A percentile compares a stretch with the other conserved stretches of the same genome.
These are phyloP conservation scores for Trogon melanurus DNA, from an alignment of 2,113 vertebrate species.

Conservation along the genomic window DNA sequence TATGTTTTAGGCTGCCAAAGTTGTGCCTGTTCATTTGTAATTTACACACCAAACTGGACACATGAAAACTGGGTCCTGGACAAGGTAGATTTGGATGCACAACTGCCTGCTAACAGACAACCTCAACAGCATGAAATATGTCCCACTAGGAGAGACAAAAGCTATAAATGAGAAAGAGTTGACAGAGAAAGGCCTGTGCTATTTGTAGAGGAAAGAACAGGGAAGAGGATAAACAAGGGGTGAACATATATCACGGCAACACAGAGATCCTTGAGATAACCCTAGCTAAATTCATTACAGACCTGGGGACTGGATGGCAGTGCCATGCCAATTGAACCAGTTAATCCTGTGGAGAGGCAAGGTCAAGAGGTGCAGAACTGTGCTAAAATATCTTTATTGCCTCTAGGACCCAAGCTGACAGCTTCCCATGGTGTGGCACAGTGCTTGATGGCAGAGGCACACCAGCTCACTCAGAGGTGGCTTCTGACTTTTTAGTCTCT, in stretches of 20 bases:
- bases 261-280: background rate
- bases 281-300: accelerated
- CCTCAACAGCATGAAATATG: background rate
- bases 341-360: background rate
- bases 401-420: background rate
- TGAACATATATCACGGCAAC: background rate
- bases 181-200: background rate
- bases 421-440: background rate
- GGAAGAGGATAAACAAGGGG: background rate
- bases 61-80: background rate
- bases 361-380: background rate
- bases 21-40: background rate
- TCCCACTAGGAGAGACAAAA: background rate
- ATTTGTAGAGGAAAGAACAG: background rate
- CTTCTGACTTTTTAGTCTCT: background rate
- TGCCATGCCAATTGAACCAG: background rate
- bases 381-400: background rate
- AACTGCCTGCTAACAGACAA: background rate
- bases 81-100: background rate
- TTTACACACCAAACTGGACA: background rate
- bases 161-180: background rate
- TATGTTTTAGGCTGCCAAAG: background rate
- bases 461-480: background rate
- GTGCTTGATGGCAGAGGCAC: background rate
- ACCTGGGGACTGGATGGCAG: background rate